Evolutionary conservation across 2,888 invertebrate genomes (phyloP), one percentile per base, ranked within the genome.

Genomic region (Drosophila gaucha): DNA sequence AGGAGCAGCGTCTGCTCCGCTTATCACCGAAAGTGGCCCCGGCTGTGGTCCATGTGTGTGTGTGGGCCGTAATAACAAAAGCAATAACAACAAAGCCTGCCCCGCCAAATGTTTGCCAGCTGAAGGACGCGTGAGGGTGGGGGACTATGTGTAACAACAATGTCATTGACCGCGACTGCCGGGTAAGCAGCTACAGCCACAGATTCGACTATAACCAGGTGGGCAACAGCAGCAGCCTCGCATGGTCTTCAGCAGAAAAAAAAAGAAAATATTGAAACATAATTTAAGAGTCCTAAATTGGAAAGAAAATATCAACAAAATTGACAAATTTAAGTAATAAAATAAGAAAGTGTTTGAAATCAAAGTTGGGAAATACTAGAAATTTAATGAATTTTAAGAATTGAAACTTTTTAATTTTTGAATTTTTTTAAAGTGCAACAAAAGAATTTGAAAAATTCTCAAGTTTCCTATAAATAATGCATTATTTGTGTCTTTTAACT

Each of bases 121-220:
- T 28, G 26, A 4, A 12, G n/a, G 41, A 26, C n/a, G 6, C 5
- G 9, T 3, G 4, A 8, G 24, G n/a, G 10, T 4, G 8, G 24
- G 31, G 10, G 20, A 24, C 24, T n/a, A 33, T 33, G 16, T 33
- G 47, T 49, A 49, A 49, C 47, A 55, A 59, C 59, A 67, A 72
- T 80, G 79, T 79, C 79, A 80, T 71, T 80, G 79, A 79, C 79
- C 79, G 78, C 59, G 41, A 43, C 72, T 36, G 26, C 31, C 66
- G 38, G 52, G 41, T 22, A 30, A 47, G 54, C 67, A 33, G 24
- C 43, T 20, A 33, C 28, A 14, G 52, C 56, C 51, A 36, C 39
- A 43, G 28, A 26, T 9, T 33, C 24, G 20, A 28, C 16, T 2
- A 18, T 28, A 28, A 10, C 38, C 58, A 64, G 59, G 43, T 54